Conservation (phyloP, 1,140 invertebrate species). For the Anastrepha ludens region DNA sequence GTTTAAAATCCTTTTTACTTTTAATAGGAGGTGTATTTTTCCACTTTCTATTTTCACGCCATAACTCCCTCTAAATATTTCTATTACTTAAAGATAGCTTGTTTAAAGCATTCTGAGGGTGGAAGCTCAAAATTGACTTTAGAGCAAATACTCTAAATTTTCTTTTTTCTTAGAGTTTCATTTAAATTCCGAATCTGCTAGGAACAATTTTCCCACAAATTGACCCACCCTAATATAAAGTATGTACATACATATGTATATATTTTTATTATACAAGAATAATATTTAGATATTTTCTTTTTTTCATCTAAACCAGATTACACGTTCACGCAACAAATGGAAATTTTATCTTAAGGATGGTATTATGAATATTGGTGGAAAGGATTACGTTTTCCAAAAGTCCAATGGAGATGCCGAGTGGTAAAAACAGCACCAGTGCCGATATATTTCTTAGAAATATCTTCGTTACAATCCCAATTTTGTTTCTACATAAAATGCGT, state of each 20-base stretch:
- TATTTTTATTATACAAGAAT: background rate
- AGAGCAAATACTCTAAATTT: too few species aligned
- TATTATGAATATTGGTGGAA: constrained; percentile 98
- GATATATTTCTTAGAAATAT: background rate
- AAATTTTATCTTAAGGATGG: constrained; percentile 99
- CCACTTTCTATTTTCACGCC: too few species aligned
- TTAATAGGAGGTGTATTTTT: too few species aligned
- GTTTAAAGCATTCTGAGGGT: too few species aligned
- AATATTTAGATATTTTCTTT: background rate
- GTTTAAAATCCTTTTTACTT: too few species aligned
- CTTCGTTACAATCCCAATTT: background rate
- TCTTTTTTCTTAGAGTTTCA: too few species aligned
- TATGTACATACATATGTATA: background rate
- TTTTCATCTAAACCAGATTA: constrained; percentile 81
- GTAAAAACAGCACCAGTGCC: constrained; percentile 76
- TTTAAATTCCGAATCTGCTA: too few species aligned
- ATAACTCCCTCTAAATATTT: too few species aligned
- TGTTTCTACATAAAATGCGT: background rate
- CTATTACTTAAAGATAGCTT: too few species aligned
- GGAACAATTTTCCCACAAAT: too few species aligned
- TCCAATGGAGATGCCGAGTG: constrained; percentile 99
- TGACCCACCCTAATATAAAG: too few species aligned
- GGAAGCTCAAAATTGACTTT: too few species aligned
- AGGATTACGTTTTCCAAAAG: constrained; percentile 99
- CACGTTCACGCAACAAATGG: constrained; percentile 98